Evolutionary conservation across 2,113 vertebrate genomes (phyloP), one percentile per base, ranked within the genome.

Genomic region (Oenanthe melanoleuca): DNA sequence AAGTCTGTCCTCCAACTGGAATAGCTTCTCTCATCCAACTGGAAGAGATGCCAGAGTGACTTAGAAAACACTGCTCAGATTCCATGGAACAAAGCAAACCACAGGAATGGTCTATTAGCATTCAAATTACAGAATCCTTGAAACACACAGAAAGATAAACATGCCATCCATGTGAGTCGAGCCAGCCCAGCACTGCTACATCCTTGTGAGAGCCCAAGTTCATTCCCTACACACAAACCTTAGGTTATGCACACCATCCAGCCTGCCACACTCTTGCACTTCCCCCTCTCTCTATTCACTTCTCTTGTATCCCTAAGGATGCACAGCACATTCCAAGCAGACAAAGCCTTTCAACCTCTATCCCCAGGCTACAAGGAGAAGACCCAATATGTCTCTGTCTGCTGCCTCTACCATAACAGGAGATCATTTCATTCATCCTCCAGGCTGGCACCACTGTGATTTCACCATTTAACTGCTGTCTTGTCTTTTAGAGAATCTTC

Each of bases 101-200:
- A 72, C 94, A 92, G 86, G 91, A 86, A 91, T 42, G 55, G 42
- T 42, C 83, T 91, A 33, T 88, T 73, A 88, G 60, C 60, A 70
- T 57, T 91, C 60, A 73, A 64, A 72, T 72, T 40, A 90, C 82
- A 69, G 37, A 61, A 49, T 49, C 59, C 23, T 12, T 75, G 67
- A 82, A 77, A 88, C 53, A 8, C 82, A 53, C 82, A 53, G 40
- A 40, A 72, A 88, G 88, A 56, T 15, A 75, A 95, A 80, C 59
- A 38, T 69, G 45, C 59, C 71, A 29, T 77, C 75, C 18, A 3
- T 16, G 60, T 8, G 71, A 90, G 66, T 8, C 0, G 1, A 90
- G 67, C 19, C 20, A 65, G 57, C 66, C 44, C 5, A 60, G 11
- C 53, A 18, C 66, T 55, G 57, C 75, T 69, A 9, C 79, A 40